Evolutionary conservation across 2,113 vertebrate genomes (phyloP).

Genomic region (Harpagus bidentatus): DNA sequence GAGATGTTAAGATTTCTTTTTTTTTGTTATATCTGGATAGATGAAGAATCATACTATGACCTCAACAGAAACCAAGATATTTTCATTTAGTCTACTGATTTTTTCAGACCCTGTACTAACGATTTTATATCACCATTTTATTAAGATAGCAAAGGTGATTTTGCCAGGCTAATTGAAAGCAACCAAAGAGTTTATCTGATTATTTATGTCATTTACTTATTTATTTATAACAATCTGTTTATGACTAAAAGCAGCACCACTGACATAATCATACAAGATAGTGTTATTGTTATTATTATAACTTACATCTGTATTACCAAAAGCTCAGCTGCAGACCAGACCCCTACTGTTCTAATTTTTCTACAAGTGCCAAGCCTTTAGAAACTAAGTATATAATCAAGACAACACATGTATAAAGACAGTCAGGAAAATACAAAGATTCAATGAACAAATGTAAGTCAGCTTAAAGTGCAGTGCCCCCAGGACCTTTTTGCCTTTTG

Average conservation of each 20-base stretch:
- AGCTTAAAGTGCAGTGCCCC: neutral
- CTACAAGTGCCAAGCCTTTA: neutral
- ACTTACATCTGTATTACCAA: neutral
- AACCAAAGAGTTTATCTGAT: neutral
- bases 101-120: neutral
- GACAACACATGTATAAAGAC: neutral
- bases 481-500: neutral
- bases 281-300: neutral
- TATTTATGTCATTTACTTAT: neutral
- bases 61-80: neutral
- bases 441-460: neutral
- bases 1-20: neutral
- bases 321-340: neutral
- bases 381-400: neutral
- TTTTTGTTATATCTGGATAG: neutral
- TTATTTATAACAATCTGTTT: neutral
- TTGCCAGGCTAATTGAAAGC: neutral
- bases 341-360: neutral
- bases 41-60: neutral
- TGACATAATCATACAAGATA: neutral
- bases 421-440: neutral
- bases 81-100: neutral
- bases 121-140: neutral
- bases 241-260: neutral
- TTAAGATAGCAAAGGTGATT: neutral